Base-by-base conservation (phyloP, 2,888 invertebrate species). In the Branchipolynoe longqiensis region DNA sequence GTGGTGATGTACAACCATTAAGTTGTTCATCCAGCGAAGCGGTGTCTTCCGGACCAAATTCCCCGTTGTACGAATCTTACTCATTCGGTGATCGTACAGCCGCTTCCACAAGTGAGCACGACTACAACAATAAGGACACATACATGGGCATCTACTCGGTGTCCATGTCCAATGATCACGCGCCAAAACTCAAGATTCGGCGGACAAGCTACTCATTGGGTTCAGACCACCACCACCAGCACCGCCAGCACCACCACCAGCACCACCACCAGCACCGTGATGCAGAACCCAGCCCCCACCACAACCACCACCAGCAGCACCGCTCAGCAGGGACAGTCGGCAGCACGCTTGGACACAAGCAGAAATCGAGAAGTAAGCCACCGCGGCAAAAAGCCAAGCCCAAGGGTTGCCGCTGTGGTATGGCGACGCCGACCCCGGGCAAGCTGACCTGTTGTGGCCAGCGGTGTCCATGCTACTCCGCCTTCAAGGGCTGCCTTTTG, bases 361-460 rank as follows among this genome's bases (percentile, higher is more conserved):
- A 69, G 12, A 69, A 69, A n/a, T 69, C 69, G 0, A 14, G 83
- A 36, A 33, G 38, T 38, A 69, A 69, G 33, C 31, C n/a, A 36
- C n/a, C 54, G 25, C 22, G 36, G 25, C 38, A 64, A 48, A 85
- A 86, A 54, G 40, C 58, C n/a, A 86, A 84, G 38, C 38, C 38
- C 6, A 83, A 69, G 41, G 97, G 97, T 22, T 98, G 98, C 92
- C 95, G 98, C 86, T 98, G 98, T 94, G 98, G 98, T 2, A 97
- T 97, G 94, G 97, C 97, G 0, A 97, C 98, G 0, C 96, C 97
- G 0, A 96, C 96, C 28, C 97, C 98, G 0, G 97, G 97, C 3
- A 97, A 97, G 93, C 94, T 98, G 64, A 98, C 98, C 0, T 98
- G 98, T 92, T 97, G 98, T 92, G 98, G 98, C 0, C 98, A 98